Percentiles rank a stretch among this genome's conserved stretches.
These are phyloP conservation scores for Apotomis capreana DNA, from an alignment of 2,888 invertebrate genomes.

Conservation along the genomic window DNA sequence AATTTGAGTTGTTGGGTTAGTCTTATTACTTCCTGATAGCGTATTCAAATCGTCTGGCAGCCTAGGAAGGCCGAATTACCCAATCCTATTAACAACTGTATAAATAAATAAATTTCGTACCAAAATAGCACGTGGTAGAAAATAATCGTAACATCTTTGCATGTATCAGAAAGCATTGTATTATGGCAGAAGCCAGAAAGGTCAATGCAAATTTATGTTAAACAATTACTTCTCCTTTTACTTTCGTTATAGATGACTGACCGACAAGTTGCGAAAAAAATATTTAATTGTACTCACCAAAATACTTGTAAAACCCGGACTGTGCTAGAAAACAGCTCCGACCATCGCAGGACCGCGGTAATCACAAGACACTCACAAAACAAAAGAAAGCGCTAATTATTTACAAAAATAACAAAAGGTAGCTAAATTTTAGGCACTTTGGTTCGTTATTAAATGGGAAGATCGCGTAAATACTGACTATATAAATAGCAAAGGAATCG, in stretches of 20 bases:
- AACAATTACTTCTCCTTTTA: conserved; percentile 24
- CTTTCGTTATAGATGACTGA: conserved; percentile 32
- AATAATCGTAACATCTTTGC: conserved; percentile 8
- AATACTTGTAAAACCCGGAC: conserved; percentile 70
- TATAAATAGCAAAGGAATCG: conserved; percentile 13
- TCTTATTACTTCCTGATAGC: conserved; percentile 11
- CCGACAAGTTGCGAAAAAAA: conserved; percentile 7
- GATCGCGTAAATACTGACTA: conserved; percentile 44
- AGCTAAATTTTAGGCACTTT: conserved; percentile 65
- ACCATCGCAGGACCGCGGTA: conserved; percentile 71
- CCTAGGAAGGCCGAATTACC: conserved; percentile 20
- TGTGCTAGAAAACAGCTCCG: conserved; percentile 82
- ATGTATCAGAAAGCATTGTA: conserved; percentile 8
- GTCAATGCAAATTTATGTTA: conserved; percentile 30
- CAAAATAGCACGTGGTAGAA: conserved; percentile 16
- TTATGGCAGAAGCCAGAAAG: background rate
- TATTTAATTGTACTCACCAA: conserved; percentile 68
- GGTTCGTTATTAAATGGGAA: conserved; percentile 59
- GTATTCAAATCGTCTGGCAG: conserved; percentile 6
- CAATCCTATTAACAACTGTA: background rate
- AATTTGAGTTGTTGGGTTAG: background rate
- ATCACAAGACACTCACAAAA: conserved; percentile 45
- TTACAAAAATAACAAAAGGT: conserved; percentile 37
- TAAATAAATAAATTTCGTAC: background rate
- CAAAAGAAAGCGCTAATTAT: conserved; percentile 41